A percentile compares a stretch with the other conserved stretches of the same genome.
These are phyloP conservation scores for Chymomyza amoena DNA, from an alignment of 2,888 invertebrate genomes.

Conservation along the genomic window DNA sequence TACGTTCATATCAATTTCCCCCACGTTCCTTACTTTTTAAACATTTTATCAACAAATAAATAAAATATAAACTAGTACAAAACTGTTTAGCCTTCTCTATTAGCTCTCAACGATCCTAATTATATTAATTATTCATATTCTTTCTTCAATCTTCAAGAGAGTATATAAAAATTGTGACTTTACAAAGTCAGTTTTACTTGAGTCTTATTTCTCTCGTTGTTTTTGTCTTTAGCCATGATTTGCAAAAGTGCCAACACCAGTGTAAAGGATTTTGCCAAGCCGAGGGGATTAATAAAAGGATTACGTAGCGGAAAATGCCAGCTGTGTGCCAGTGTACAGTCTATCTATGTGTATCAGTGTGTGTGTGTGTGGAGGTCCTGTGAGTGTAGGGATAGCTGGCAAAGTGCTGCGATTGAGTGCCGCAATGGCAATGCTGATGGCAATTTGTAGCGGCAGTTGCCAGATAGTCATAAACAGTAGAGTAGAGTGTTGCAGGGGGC, in stretches of 20 bases:
- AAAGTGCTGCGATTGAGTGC: constrained; percentile 13
- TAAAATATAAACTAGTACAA: no score
- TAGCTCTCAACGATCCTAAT: not conserved
- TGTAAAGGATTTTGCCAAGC: constrained; percentile 70
- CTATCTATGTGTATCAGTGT: constrained; percentile 17
- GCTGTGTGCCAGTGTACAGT: constrained; percentile 57
- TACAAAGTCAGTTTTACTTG: constrained; percentile 12
- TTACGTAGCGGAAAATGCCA: constrained; percentile 74
- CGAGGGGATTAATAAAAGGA: constrained; percentile 74
- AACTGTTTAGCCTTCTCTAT: no score
- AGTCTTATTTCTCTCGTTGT: constrained; percentile 25
- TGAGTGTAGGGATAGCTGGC: constrained; percentile 26
- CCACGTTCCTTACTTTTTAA: no score
- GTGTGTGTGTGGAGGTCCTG: constrained; percentile 38
- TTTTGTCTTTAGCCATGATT: constrained; percentile 50
- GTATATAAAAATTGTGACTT: not conserved
- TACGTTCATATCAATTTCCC: no score
- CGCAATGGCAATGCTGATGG: constrained; percentile 48
- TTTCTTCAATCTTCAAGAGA: not conserved
- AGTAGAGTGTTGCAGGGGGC: not conserved
- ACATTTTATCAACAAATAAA: no score
- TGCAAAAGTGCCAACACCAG: constrained; percentile 69
- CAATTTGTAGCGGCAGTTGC: constrained; percentile 58
- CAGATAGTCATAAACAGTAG: constrained; percentile 28
- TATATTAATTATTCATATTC: not conserved